Base-by-base conservation (phyloP, 2,888 invertebrate species). In the Lordiphosa andalusiaca region DNA sequence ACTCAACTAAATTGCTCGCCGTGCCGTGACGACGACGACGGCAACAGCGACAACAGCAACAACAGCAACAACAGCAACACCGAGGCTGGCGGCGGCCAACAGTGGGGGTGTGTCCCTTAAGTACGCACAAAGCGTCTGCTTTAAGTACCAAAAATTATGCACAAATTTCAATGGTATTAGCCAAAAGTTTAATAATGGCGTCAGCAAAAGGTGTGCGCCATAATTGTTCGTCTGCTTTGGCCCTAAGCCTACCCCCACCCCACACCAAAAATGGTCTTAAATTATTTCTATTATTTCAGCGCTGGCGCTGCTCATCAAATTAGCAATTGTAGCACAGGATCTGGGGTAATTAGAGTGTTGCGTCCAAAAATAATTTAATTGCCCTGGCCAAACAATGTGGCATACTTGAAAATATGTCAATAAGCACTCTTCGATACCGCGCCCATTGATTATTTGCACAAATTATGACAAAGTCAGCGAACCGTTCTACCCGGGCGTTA, bases 321-420 rank as follows among this genome's bases (percentile, higher is more conserved):
- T 73, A 71, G 57, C 73, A 71, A 73, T 64, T 71, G 59, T 73
- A 69, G 55, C 58, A 71, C 66, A 53, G 68, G 71, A 55, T 60
- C 64, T 54, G 59, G 66, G 68, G 71, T n/a, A 73, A 73, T 73
- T 73, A 73, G 63, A 68, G 42, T 39, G 30, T n/a, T n/a, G n/a
- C 48, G 36, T 57, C 70, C 61, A 69, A 73, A 73, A 69, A 73
- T 65, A 71, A 73, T 69, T 65, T 73, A 73, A 69, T 65, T 71
- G 70, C 56, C 53, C 30, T 50, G 44, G 56, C 69, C 64, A 69
- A 60, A 69, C 67, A 69, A 53, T 55, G 50, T 50, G 49, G 38
- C 44, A 16, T 47, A 52, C 60, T 52, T 44, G 61, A 48, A 56
- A 63, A 69, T 70, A 64, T 69, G 70, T 65, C 59, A 68, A 64